Evolutionary conservation across 1,140 invertebrate species (phyloP), one percentile per base, ranked within the genome.

Genomic region (Helicoverpa armigera): DNA sequence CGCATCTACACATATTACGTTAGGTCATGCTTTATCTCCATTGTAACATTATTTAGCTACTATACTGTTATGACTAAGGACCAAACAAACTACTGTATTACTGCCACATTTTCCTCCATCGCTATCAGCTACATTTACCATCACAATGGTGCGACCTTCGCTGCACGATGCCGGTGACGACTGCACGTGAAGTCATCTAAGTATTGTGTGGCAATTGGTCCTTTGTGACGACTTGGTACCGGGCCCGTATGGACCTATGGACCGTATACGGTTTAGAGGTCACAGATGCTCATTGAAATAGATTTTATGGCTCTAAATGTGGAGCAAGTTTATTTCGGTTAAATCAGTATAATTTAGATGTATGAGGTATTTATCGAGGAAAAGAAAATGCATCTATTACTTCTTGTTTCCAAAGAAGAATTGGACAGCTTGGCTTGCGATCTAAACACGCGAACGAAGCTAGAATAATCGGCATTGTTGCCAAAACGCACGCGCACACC

Each of bases 161-260:
- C 12, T 50, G 43, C 56, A 29, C 23, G 58, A 61, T 75, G 35
- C 35, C 56, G 56, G 16, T 75, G 56, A 75, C 56, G 56, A 63
- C 29, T 75, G 73, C 58, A 75, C 56, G 35, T 75, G 73, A 60
- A 75, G 58, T 56, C 72, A 74, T 75, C 56, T 70, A 12, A 53
- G 35, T 50, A 61, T 75, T 58, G 58, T 60, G 35, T 23, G 48
- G 35, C 73, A 75, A 75, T 75, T 75, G 73, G 18, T 50, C 58
- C 54, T 75, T 75, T 75, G 48, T 61, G 9, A 12, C 31, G 61
- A 58, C 50, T 75, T 53, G 13, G n/a, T 48, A 14, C 53, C 2
- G 51, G 11, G 14, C n/a, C 72, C 54, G 54, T 48, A 58, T 60
- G 31, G 70, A 23, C 23, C 23, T 23, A 73, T 14, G 23, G 29